Conservation (phyloP, 2,113 vertebrate genomes). For the Pao palembangensis region DNA sequence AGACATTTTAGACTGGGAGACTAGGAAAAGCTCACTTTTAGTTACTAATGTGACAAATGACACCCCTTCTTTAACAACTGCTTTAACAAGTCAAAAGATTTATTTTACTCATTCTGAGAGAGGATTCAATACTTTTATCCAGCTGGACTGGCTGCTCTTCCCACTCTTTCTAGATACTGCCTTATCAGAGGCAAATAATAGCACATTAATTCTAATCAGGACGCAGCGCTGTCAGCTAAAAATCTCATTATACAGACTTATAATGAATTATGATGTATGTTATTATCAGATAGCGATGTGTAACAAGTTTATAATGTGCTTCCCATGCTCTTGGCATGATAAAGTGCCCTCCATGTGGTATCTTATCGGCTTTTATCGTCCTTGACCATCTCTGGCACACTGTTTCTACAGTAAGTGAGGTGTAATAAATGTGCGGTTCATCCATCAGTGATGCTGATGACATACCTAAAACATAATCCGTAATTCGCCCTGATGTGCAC, state of each 20-base stretch:
- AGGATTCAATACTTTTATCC: neutral
- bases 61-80: neutral
- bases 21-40: neutral
- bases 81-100: neutral
- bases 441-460: constrained; percentile 34
- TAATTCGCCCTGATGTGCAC: constrained; percentile 40
- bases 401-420: constrained; percentile 51
- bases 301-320: constrained; percentile 57
- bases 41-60: neutral
- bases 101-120: neutral
- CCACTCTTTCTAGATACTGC: constrained; percentile 11
- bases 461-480: constrained; percentile 40
- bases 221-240: constrained; percentile 47
- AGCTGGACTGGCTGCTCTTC: neutral
- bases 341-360: constrained; percentile 36
- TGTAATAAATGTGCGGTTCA: constrained; percentile 55
- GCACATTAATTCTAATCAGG: constrained; percentile 40
- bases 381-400: constrained; percentile 35
- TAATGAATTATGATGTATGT: constrained; percentile 59
- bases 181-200: constrained; percentile 36
- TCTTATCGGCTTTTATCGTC: constrained; percentile 60
- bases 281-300: constrained; percentile 48
- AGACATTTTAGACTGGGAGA: neutral
- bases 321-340: constrained; percentile 38
- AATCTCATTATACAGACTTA: constrained; percentile 53